These are phyloP conservation scores for Drosophila melanica DNA, from an alignment of 1,140 invertebrate species.

Conservation along the genomic window DNA sequence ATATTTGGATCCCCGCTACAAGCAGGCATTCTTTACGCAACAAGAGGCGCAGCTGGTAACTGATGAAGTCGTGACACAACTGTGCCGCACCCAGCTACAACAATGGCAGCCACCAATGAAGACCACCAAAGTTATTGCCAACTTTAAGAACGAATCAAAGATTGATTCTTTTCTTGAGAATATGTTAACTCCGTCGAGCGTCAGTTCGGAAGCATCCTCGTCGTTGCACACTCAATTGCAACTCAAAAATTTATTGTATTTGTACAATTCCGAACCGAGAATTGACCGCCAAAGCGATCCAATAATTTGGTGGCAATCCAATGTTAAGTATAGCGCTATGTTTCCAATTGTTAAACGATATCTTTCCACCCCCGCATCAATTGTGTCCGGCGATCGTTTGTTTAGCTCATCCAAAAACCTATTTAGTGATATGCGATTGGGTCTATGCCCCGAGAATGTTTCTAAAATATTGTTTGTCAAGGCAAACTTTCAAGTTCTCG, in stretches of 20 bases:
- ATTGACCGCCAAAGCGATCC: conserved; percentile 58
- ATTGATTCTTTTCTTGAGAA: conserved; percentile 59
- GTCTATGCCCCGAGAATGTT: conserved; percentile 39
- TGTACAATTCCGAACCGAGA: conserved; percentile 61
- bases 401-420: conserved; percentile 44
- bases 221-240: conserved; percentile 39
- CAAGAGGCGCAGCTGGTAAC: conserved; percentile 52
- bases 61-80: conserved; percentile 42
- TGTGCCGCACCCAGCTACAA: neutral
- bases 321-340: conserved; percentile 51
- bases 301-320: conserved; percentile 56
- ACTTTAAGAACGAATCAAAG: conserved; percentile 53
- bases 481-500: conserved; percentile 35
- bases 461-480: conserved; percentile 62
- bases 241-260: conserved; percentile 56
- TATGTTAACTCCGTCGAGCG: conserved; percentile 38
- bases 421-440: conserved; percentile 39
- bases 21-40: conserved; percentile 62
- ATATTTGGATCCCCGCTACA: conserved; percentile 67
- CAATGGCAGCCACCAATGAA: conserved; percentile 25
- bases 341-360: conserved; percentile 46
- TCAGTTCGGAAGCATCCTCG: conserved; percentile 5
- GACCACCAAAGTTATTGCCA: conserved; percentile 17
- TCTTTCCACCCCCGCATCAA: conserved; percentile 50
- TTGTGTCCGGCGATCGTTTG: conserved; percentile 30